Base-by-base conservation (phyloP, 2,113 vertebrate genomes). In the Morone saxatilis region DNA sequence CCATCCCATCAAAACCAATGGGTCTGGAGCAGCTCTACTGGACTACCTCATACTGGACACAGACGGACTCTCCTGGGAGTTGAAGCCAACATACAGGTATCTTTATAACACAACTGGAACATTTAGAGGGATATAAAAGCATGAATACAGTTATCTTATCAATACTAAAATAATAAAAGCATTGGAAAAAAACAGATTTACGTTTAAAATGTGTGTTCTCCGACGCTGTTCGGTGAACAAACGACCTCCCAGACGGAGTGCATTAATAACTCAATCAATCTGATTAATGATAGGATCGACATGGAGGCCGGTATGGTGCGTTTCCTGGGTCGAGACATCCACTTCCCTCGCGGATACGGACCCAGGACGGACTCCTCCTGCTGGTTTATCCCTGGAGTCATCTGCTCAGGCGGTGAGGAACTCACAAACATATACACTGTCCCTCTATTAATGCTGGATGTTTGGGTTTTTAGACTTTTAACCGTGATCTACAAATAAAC, bases 21-120 rank as follows among this genome's bases (percentile, higher is more conserved):
- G 56, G 22, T 92, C 90, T 41, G 95, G 94, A 59, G 88, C 63
- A 1, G 87, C 81, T 61, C 84, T 93, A 63, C 56, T 94, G 25
- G 85, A 95, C 59, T 96, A 94, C 63, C 81, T 96, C 22, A 89
- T 96, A 31, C 91, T 96, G 89, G 96, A 96, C 87, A 95, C 95
- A n/a, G 93, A 96, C 10, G 93, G 95, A 38, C 76, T 87, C 45
- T 93, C 94, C 45, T 90, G 83, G 85, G 91, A 95, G 76, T 78
- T 96, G 43, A 88, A 77, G 40, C 94, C 94, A 17, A 94, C 94
- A 1, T 85, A 94, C 89, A 92, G 83, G 93, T 93, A 63, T 40
- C 31, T 4, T 38, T 41, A n/a, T 8, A 53, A 22, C 60, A 62
- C 36, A 19, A 19, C 31, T 61, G 31, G 31, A 38, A 19, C 7